Evolutionary conservation across 2,888 invertebrate species (phyloP), one percentile per base, ranked within the genome.

Genomic region (Tyria jacobaeae): DNA sequence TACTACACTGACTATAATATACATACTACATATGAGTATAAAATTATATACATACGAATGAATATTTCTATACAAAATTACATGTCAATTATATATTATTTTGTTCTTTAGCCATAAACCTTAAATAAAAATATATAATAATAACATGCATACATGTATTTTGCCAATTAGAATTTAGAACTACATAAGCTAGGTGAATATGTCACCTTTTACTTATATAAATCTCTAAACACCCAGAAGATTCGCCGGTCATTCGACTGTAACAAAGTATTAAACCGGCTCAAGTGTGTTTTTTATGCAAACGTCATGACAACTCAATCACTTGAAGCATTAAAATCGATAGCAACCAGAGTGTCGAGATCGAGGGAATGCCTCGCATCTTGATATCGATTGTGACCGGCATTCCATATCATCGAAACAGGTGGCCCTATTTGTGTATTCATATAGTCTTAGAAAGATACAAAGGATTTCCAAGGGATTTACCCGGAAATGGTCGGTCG

Each of bases 351-450:
- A 66, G 66, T 70, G 68, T 70, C 62, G 64, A 66, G 57, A 74
- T 71, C 61, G 66, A 60, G 64, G 44, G 50, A 53, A 65, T 53
- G 48, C 53, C 64, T 64, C 68, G 62, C 66, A 71, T 72, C 66
- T 71, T 57, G 31, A 54, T 81, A 86, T 84, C 80, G 87, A 86
- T 86, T 83, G 78, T 78, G 62, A 73, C 71, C 75, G 64, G 77
- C 74, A 79, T 70, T 73, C 80, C 69, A 69, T 70, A 75, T 75
- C 80, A 74, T 72, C 65, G 60, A 75, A 82, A 74, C 85, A 85
- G 84, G 83, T 85, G 87, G 80, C 81, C 81, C 76, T 79, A 81
- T 86, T 88, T 88, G 79, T 87, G 86, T 86, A 85, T 85, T 84
- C 82, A 84, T 78, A 44, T 12, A 73, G 70, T 76, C 75, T 77